Percentiles rank a stretch among this genome's conserved stretches.
phyloP scores from a whole-genome alignment of 2,113 vertebrate species.

The Tetraodon nigroviridis region DNA sequence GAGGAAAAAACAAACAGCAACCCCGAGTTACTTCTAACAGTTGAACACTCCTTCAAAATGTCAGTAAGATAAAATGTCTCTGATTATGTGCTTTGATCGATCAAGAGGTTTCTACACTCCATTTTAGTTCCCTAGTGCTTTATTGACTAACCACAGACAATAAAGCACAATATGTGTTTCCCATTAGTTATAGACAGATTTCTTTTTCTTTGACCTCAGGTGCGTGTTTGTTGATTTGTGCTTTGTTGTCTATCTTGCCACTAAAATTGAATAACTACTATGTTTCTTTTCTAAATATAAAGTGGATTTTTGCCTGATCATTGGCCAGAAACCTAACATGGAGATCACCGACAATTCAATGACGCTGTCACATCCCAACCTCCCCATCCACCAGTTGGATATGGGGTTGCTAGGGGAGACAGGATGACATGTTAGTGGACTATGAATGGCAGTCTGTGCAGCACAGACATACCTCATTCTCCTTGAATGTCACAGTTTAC shows the following conservation, averaged over 20 bases:
- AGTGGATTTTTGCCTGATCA: not conserved
- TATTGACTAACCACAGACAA: not conserved
- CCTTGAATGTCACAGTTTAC: constrained; percentile 31
- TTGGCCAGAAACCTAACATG: not conserved
- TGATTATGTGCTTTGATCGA: not conserved
- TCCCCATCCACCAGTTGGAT: constrained; percentile 7
- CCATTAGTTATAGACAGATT: too few relatives aligned
- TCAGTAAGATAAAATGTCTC: not conserved
- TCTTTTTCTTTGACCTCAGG: not conserved
- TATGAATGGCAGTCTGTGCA: constrained; percentile 46
- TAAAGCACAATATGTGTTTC: not conserved
- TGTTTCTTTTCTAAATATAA: too few relatives aligned
- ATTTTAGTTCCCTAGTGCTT: not conserved
- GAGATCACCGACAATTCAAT: constrained; percentile 26
- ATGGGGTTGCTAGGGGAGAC: constrained; percentile 40
- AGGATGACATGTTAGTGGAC: constrained; percentile 12
- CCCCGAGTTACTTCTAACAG: constrained; percentile 1
- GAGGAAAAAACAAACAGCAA: constrained; percentile 17
- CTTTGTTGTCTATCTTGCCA: too few relatives aligned
- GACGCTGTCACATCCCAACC: constrained; percentile 21
- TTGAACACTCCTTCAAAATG: constrained; percentile 3
- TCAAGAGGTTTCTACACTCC: not conserved
- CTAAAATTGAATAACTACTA: too few relatives aligned
- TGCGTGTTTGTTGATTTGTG: too few relatives aligned
- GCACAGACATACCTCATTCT: constrained; percentile 16